Conservation (phyloP, 1,140 invertebrate genomes). For the Formica exsecta region DNA sequence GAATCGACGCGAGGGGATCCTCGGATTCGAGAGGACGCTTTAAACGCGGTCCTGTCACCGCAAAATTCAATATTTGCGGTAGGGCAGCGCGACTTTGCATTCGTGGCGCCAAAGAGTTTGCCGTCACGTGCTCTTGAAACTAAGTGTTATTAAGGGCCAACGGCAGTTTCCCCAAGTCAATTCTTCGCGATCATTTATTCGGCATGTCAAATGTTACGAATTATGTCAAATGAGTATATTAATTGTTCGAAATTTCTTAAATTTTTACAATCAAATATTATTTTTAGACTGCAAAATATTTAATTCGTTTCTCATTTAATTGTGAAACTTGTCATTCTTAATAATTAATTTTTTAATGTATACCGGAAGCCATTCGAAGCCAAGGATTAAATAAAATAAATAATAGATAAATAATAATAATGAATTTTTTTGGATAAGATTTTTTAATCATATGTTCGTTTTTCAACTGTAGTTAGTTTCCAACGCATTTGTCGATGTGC, state of each 20-base stretch:
- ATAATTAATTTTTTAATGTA: background rate
- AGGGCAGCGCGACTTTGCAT: slow-evolving; percentile 18
- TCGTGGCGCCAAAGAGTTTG: slow-evolving; percentile 66
- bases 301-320: background rate
- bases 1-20: slow-evolving; percentile 24
- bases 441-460: background rate
- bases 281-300: background rate
- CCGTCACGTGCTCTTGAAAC: slow-evolving; percentile 8
- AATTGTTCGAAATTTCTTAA: background rate
- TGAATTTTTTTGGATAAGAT: background rate
- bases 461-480: background rate
- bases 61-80: slow-evolving; percentile 70
- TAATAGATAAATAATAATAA: too few species aligned
- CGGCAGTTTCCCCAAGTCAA: background rate
- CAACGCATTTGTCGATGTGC: background rate
- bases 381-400: too few species aligned
- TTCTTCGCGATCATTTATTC: slow-evolving; percentile 11
- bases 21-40: slow-evolving; percentile 8
- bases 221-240: background rate
- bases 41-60: slow-evolving; percentile 54
- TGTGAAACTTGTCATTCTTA: background rate
- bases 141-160: background rate
- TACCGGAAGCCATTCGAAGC: too few species aligned
- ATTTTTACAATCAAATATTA: background rate
- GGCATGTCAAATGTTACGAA: background rate